Percentiles rank a stretch among this genome's conserved stretches.
phyloP scores from a whole-genome alignment of 2,797 vertebrate species.

The Amazona finschi region DNA sequence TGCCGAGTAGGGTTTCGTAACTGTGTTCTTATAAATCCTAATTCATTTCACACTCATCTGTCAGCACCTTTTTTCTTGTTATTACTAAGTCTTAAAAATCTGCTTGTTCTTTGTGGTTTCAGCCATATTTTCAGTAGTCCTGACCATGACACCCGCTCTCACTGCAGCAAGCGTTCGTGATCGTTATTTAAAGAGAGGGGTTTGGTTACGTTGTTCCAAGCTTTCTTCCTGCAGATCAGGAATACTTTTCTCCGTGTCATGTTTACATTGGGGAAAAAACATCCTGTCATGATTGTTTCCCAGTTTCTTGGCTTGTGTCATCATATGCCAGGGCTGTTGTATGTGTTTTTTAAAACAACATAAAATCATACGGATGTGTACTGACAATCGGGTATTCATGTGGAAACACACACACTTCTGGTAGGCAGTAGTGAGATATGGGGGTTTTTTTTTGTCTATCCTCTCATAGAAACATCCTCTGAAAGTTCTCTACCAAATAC shows the following conservation, averaged over 20 bases:
- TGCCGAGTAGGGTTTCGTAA: not conserved
- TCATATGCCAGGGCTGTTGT: not conserved
- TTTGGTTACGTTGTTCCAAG: not conserved
- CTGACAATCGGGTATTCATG: not conserved
- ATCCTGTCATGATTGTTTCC: slow-evolving; percentile 23
- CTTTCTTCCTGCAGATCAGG: not conserved
- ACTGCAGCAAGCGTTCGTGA: not conserved
- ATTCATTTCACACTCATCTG: not conserved
- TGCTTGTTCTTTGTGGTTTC: not conserved
- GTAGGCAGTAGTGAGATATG: not conserved
- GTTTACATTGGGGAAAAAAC: slow-evolving; percentile 6
- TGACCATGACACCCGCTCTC: not conserved
- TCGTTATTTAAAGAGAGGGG: not conserved
- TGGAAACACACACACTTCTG: not conserved
- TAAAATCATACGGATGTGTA: not conserved
- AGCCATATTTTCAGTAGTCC: rapidly evolving
- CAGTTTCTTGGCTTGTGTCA: not conserved
- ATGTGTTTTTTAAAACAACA: not conserved
- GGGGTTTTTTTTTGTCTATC: not conserved
- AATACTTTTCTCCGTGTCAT: not conserved
- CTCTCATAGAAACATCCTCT: not conserved
- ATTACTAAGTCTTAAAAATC: not conserved
- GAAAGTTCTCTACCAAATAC: not conserved
- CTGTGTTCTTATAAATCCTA: not conserved
- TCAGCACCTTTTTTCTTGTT: not conserved